Percentiles rank a stretch among this genome's conserved stretches.
Evolutionary conservation across 2,888 invertebrate genomes (phyloP).

Genomic region (Pemphredon lugubris): DNA sequence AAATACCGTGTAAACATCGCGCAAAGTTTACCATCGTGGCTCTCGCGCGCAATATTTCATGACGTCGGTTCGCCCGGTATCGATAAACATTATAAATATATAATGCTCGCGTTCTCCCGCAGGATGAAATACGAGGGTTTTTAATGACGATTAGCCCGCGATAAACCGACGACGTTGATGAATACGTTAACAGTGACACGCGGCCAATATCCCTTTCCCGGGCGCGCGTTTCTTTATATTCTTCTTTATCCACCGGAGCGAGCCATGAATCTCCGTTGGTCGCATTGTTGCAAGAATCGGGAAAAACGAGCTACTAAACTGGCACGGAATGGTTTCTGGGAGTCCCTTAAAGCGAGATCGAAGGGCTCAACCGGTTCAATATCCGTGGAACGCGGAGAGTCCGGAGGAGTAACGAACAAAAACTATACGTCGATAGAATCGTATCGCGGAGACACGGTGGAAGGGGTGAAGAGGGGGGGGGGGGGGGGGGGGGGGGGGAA

Average conservation of each 20-base stretch:
- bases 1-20: slow-evolving; percentile 9
- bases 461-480: too few relatives aligned
- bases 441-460: slow-evolving; percentile 15
- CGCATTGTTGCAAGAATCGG: slow-evolving; percentile 58
- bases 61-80: too few relatives aligned
- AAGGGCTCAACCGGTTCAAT: slow-evolving; percentile 36
- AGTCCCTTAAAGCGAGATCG: slow-evolving; percentile 59
- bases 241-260: slow-evolving; percentile 21
- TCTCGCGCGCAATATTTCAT: too few relatives aligned
- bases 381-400: slow-evolving; percentile 42
- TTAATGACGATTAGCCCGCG: slow-evolving; percentile 14
- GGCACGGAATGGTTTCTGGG: slow-evolving; percentile 48
- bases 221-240: slow-evolving; percentile 23
- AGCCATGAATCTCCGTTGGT: slow-evolving; percentile 58
- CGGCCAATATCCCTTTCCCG: slow-evolving; percentile 21
- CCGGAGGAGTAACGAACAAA: slow-evolving; percentile 43
- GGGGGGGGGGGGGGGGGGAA: too few relatives aligned
- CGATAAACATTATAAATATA: too few relatives aligned
- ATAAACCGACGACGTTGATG: slow-evolving; percentile 19
- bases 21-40: background rate
- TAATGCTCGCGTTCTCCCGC: background rate
- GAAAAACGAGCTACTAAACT: slow-evolving; percentile 57
- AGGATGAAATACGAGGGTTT: slow-evolving; percentile 15
- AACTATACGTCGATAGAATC: slow-evolving; percentile 33
- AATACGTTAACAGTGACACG: slow-evolving; percentile 32